Percentiles rank a stretch among this genome's conserved stretches.
Evolutionary conservation across 1,140 invertebrate genomes (phyloP).

Genomic region (Diachasmimorpha longicaudata): DNA sequence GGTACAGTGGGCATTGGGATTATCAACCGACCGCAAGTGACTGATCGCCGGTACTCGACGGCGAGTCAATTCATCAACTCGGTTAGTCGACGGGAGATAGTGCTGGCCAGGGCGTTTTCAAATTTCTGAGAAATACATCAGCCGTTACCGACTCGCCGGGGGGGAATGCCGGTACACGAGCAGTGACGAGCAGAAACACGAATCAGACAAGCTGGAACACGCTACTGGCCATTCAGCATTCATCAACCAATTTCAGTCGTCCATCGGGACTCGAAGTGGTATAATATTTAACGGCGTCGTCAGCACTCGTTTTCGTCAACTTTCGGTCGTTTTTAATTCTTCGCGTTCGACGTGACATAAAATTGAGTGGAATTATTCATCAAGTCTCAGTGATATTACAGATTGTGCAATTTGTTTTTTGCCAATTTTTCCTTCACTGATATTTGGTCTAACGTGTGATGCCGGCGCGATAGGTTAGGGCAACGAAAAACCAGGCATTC

Average conservation of each 20-base stretch:
- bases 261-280: background rate
- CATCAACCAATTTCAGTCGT: background rate
- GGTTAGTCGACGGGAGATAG: background rate
- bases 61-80: too few relatives aligned
- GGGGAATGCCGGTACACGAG: background rate
- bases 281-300: background rate
- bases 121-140: background rate
- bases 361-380: background rate
- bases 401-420: too few relatives aligned
- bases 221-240: conserved; percentile 6
- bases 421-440: too few relatives aligned
- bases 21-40: too few relatives aligned
- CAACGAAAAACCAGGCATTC: background rate
- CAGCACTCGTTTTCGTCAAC: background rate
- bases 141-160: background rate
- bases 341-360: background rate
- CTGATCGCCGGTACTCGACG: too few relatives aligned
- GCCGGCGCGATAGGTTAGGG: too few relatives aligned
- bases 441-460: too few relatives aligned
- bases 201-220: conserved; percentile 14
- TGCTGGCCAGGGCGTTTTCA: background rate
- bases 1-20: too few relatives aligned
- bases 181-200: background rate
- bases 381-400: too few relatives aligned
- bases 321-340: background rate